A percentile compares a stretch with the other conserved stretches of the same genome.
phyloP scores from a whole-genome alignment of 2,797 vertebrate genomes.

The Oreortyx pictus region DNA sequence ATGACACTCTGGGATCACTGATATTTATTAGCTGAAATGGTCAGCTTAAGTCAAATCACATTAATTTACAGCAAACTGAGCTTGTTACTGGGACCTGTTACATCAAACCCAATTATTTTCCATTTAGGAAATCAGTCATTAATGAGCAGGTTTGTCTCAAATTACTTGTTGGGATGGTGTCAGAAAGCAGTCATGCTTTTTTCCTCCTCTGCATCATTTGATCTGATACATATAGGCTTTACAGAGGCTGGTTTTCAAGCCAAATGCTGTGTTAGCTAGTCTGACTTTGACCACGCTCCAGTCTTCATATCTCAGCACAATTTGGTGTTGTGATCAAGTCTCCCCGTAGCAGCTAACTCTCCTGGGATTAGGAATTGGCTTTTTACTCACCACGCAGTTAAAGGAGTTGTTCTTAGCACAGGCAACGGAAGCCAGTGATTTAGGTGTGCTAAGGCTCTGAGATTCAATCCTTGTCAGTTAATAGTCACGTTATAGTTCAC shows the following conservation, averaged over 20 bases:
- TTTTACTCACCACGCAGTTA: neutral
- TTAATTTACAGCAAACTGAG: neutral
- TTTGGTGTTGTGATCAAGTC: neutral
- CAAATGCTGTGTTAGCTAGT: neutral
- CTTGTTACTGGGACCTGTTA: neutral
- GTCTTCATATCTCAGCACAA: neutral
- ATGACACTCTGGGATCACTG: neutral
- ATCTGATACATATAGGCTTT: neutral
- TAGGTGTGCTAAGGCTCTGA: neutral
- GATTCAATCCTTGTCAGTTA: neutral
- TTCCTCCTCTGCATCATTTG: neutral
- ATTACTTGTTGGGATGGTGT: neutral
- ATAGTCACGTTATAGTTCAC: neutral
- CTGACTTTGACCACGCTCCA: neutral
- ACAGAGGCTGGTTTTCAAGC: neutral
- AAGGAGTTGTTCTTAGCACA: neutral
- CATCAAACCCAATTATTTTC: neutral
- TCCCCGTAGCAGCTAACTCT: neutral
- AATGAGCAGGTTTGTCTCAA: neutral
- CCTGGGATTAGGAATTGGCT: conserved; percentile 15
- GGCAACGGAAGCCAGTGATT: neutral
- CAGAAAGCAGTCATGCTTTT: neutral
- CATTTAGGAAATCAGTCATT: neutral
- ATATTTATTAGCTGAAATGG: neutral
- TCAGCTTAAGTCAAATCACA: neutral